Evolutionary conservation across 2,113 vertebrate species (phyloP).

Genomic region (Amia ocellicauda): DNA sequence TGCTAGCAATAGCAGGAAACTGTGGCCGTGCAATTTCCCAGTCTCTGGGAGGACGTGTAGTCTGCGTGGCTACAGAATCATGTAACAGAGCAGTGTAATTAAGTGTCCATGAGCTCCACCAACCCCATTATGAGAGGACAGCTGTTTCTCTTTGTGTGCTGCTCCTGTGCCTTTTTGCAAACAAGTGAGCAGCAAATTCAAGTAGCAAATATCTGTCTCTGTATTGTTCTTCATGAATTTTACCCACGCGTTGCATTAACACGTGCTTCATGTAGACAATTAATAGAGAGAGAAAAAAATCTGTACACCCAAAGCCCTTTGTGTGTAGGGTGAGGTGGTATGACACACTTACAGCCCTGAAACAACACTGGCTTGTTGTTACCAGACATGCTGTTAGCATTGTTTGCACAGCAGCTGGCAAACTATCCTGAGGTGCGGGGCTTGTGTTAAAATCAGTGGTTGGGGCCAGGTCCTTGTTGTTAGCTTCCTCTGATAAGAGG

Average conservation of each 20-base stretch:
- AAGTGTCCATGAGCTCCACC: constrained; percentile 27
- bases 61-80: not conserved
- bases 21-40: constrained; percentile 17
- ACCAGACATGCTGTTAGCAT: too few species aligned
- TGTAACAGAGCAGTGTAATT: constrained; percentile 34
- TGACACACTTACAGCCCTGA: too few species aligned
- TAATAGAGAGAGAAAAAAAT: too few species aligned
- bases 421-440: constrained; percentile 6
- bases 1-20: not conserved
- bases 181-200: constrained; percentile 4
- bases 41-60: constrained; percentile 14
- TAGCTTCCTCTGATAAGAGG: too few species aligned
- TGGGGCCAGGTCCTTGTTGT: too few species aligned
- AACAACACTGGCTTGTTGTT: too few species aligned
- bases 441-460: too few species aligned
- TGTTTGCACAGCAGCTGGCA: constrained; percentile 12
- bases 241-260: too few species aligned
- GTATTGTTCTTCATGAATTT: too few species aligned
- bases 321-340: too few species aligned
- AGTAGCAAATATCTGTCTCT: not conserved
- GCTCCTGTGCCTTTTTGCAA: constrained; percentile 27
- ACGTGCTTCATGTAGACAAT: too few species aligned
- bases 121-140: constrained; percentile 10
- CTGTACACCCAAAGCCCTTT: too few species aligned
- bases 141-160: constrained; percentile 2